phyloP scores from a whole-genome alignment of 2,113 vertebrate genomes.

The Phrynosoma platyrhinos region DNA sequence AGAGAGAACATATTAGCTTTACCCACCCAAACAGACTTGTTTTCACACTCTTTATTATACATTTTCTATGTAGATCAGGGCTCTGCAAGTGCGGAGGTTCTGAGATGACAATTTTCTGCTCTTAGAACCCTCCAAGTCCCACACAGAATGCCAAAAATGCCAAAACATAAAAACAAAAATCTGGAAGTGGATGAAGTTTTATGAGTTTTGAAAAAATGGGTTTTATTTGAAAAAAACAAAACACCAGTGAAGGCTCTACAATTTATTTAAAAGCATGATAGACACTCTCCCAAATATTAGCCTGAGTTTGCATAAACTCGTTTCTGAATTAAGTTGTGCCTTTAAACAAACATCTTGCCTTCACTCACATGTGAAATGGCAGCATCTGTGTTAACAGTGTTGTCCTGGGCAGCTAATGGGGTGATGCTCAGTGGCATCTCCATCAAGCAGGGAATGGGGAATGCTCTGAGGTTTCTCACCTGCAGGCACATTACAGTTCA shows the following conservation, averaged over 20 bases:
- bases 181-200: no score
- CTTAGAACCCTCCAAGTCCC: no score
- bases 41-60: no score
- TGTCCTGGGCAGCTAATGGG: slow-evolving; percentile 2
- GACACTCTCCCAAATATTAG: neutral
- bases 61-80: no score
- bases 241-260: no score
- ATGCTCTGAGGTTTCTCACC: slow-evolving; percentile 12
- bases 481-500: neutral
- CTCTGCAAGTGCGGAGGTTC: no score
- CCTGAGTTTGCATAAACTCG: neutral
- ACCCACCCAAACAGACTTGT: no score
- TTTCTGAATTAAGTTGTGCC: neutral
- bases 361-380: neutral
- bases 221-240: no score
- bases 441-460: neutral
- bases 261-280: neutral
- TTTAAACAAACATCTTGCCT: slow-evolving; percentile 1
- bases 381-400: neutral
- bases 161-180: no score
- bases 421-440: slow-evolving; percentile 20
- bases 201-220: no score
- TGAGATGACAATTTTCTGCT: no score
- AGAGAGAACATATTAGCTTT: neutral
- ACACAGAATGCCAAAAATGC: no score